Percentiles rank a stretch among this genome's conserved stretches.
Evolutionary conservation across 1,140 invertebrate genomes (phyloP).

Genomic region (Gonioctena quinquepunctata): DNA sequence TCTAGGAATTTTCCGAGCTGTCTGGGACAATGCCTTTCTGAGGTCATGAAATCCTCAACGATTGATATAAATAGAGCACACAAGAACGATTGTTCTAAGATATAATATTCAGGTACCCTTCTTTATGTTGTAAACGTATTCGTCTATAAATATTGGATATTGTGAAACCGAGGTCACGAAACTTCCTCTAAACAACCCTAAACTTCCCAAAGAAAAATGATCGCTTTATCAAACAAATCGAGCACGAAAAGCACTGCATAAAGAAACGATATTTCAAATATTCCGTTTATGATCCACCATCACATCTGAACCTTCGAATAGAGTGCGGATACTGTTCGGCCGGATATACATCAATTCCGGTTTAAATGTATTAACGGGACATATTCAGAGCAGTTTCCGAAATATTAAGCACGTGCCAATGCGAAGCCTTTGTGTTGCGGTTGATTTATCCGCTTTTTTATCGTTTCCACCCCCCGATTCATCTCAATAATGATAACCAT

Average conservation of each 20-base stretch:
- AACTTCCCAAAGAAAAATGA: conserved; percentile 1
- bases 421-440: not conserved
- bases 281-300: not conserved
- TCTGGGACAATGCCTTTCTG: too few species aligned
- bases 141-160: too few species aligned
- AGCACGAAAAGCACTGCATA: conserved; percentile 2
- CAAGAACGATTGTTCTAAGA: too few species aligned
- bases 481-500: conserved; percentile 17
- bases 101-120: too few species aligned
- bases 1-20: too few species aligned
- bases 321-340: conserved; percentile 6
- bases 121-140: too few species aligned
- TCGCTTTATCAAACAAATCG: conserved; percentile 5
- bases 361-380: conserved; percentile 18
- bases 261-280: conserved; percentile 6
- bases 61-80: too few species aligned
- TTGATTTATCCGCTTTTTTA: conserved; percentile 17
- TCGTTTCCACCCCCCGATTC: conserved; percentile 11
- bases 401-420: conserved; percentile 19
- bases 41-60: too few species aligned
- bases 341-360: conserved; percentile 7
- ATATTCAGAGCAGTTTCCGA: conserved; percentile 13
- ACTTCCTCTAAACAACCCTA: too few species aligned
- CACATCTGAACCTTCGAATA: not conserved
- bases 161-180: too few species aligned